Evolutionary conservation across 2,113 vertebrate genomes (phyloP).

Genomic region (Tauraco erythrolophus): DNA sequence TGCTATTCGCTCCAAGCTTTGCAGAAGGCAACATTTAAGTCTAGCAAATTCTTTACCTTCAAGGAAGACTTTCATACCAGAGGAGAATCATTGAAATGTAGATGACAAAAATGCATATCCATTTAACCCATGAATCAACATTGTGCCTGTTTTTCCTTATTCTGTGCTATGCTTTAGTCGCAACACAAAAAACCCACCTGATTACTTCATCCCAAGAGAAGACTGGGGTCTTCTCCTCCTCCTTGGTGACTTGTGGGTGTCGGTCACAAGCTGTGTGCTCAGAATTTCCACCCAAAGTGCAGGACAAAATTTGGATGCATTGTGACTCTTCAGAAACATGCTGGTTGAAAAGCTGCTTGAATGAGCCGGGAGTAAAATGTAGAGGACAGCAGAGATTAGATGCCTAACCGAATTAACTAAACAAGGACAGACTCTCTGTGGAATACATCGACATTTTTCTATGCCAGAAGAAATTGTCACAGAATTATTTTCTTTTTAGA

Average conservation of each 20-base stretch:
- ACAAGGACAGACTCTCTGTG: background rate
- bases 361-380: background rate
- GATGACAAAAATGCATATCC: background rate
- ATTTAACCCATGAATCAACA: fast-evolving
- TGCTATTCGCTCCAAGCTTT: background rate
- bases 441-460: background rate
- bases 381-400: background rate
- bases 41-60: background rate
- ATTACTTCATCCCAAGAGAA: background rate
- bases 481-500: background rate
- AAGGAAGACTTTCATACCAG: background rate
- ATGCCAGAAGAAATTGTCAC: background rate
- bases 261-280: background rate
- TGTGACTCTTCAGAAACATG: background rate
- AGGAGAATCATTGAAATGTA: background rate
- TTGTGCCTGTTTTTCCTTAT: background rate
- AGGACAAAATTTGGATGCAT: background rate
- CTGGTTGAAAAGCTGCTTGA: background rate
- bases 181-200: background rate
- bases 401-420: background rate
- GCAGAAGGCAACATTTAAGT: background rate
- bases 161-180: background rate
- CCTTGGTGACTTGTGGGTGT: background rate
- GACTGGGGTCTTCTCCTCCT: fast-evolving
- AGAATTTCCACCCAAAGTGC: background rate